Evolutionary conservation across 35 echinoderm and acorn worm species (phyloP), one percentile per base, ranked within the genome.

Genomic region (Apostichopus californicus): DNA sequence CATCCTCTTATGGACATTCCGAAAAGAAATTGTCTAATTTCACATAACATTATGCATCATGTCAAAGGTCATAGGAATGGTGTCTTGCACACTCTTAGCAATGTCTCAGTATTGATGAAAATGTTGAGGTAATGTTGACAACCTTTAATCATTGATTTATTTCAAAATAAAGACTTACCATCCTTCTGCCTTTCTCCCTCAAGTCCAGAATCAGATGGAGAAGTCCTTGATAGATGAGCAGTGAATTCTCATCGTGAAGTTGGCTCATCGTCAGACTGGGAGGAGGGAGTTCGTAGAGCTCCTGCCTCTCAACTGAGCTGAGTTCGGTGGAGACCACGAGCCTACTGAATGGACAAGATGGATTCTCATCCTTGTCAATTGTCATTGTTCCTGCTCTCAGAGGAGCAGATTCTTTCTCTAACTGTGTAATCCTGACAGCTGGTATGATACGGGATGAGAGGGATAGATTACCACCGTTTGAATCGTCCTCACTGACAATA

Each of bases 151-250:
- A 8, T 24, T 78, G 20, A 24, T 78, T n/a, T 52, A 82, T 82
- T 14, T 9, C 58, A 82, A 80, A 26, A 80, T 26, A 77, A 11
- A 56, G 53, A 91, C 89, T 91, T 59, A 91, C 89, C 21, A 26
- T 56, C 6, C 21, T 55, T 0, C 77, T 79, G 11, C 13, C 72
- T 6, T 17, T 18, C 6, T 56, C 20, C 53, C 89, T 54, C 14
- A 91, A 18, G 17, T 91, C 54, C 59, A 91, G 9, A 5, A 79
- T 59, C 6, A 58, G 46, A 60, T 56, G 52, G 17, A 91, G 17
- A 13, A 91, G 8, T 56, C 89, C 89, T 78, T 91, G 89, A 59
- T 91, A 91, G 17, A 91, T 73, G 11, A 79, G 17, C 23, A 91
- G 24, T 9, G 89, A 91, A 54, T 78, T 34, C 23, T 91, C 34